Evolutionary conservation across 2,888 invertebrate genomes (phyloP).

Genomic region (Eristalis intricaria): DNA sequence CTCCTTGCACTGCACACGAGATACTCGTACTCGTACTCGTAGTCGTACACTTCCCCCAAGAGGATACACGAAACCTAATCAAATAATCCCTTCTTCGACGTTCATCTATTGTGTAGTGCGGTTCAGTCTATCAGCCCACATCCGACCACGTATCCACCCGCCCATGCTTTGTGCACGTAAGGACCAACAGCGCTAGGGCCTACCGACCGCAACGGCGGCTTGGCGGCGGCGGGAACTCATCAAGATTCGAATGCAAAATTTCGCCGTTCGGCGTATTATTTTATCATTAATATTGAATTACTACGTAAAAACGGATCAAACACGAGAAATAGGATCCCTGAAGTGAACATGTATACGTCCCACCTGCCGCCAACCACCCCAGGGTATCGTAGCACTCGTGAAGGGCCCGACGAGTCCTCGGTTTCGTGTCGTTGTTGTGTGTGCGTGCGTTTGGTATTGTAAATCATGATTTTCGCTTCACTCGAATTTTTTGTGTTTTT

Average conservation of each 20-base stretch:
- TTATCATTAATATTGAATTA: slow-evolving; percentile 35
- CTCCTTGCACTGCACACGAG: slow-evolving; percentile 1
- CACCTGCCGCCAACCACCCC: not conserved
- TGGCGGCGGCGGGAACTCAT: not conserved
- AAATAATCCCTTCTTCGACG: not conserved
- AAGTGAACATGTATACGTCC: not conserved
- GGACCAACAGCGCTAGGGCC: not conserved
- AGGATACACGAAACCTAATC: slow-evolving; percentile 1
- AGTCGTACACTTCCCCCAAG: not conserved
- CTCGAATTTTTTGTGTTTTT: slow-evolving; percentile 5
- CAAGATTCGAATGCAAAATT: not conserved
- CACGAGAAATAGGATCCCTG: not conserved
- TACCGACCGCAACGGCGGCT: not conserved
- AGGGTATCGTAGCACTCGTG: slow-evolving; percentile 8
- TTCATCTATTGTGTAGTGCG: not conserved
- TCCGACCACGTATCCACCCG: too few relatives aligned
- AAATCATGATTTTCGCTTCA: slow-evolving; percentile 28
- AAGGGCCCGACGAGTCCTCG: slow-evolving; percentile 44
- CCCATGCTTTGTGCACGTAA: not conserved
- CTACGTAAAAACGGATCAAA: not conserved
- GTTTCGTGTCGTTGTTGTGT: slow-evolving; percentile 27
- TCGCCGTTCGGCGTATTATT: slow-evolving; percentile 5
- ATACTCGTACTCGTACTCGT: not conserved
- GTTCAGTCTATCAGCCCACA: not conserved
- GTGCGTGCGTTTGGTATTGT: slow-evolving; percentile 39